Base-by-base conservation (phyloP, 2,797 vertebrate species). In the Epinephelus awoara region DNA sequence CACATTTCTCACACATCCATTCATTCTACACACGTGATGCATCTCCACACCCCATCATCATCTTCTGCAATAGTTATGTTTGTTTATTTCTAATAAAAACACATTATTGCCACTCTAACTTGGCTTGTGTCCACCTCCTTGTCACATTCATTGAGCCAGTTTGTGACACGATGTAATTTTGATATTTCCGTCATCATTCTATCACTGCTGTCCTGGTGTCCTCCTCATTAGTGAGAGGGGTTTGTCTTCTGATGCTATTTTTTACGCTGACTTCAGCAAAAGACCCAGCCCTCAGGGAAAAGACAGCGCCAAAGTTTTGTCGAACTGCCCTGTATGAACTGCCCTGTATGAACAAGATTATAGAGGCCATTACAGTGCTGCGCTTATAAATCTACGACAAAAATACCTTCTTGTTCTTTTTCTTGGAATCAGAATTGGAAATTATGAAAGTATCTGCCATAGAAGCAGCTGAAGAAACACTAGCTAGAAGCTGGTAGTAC, bases 201-300 rank as follows among this genome's bases (percentile, higher is more conserved):
- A 12, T 56, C 18, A 25, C 68, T 67, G 58, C 34, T 47, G n/a
- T 47, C 27, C 23, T 27, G 25, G 44, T 44, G 58, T 64, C 34
- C 49, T 65, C 13, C 59, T 46, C 21, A 29, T 57, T 71, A 72
- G 54, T 57, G 54, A 57, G 25, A 46, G 34, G 25, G 38, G 25
- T 77, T 72, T 77, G 58, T 56, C 38, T 67, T 57, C 23, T 55
- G 14, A 47, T 62, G 19, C 10, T 54, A 62, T 70, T 49, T 64
- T 34, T 70, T 55, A 49, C 52, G 61, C 64, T 61, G 61, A 65
- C 40, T 15, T 75, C 52, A 76, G 55, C 47, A 58, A 18, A 66
- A 25, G 44, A 42, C 29, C 23, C 2, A 42, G 54, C 21, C 29
- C 8, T 29, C 12, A 27, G 59, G 57, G 68, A 75, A 75, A 63